Base-by-base conservation (phyloP, 2,888 invertebrate species). In the Pseudanteris insignis region DNA sequence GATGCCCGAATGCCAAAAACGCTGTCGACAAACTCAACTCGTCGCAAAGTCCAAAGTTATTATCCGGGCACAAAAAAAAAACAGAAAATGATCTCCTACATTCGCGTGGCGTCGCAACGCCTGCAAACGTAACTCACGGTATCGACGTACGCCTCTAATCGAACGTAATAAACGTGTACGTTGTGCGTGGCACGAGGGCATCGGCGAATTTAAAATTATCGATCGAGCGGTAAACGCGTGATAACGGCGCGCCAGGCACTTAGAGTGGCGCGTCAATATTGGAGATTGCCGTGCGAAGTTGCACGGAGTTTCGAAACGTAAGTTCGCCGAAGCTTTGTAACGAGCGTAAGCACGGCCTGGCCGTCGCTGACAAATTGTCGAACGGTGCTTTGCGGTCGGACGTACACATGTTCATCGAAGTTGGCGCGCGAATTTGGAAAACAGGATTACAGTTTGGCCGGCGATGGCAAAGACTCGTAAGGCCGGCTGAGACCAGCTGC, bases 401-500 rank as follows among this genome's bases (percentile, higher is more conserved):
- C 61, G 67, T 71, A 74, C 74, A 74, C 70, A 71, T 72, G 74
- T 71, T 72, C 71, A 44, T 68, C 69, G 57, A 73, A 76, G 71
- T 75, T 75, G 68, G 65, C 63, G 62, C 70, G 70, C 73, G n/a
- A n/a, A 72, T 75, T 76, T 75, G 68, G 77, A 75, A 77, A 77
- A 77, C 75, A 76, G 73, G 76, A 77, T 77, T 77, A 77, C 72
- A 75, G 76, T 75, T 74, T 66, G 68, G 65, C 46, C 26, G 51
- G 47, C 48, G 47, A 36, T 25, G 37, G 51, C 28, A 46, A 60
- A 64, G 60, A 40, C 59, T 55, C 26, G 46, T 9, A 48, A 62
- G 48, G 33, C 48, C 34, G 13, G 48, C 63, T 30, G 25, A n/a
- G n/a, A n/a, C 59, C 63, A 64, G 50, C 63, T 64, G 63, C 60